Base-by-base conservation (phyloP, 2,113 vertebrate species). In the Coturnix japonica region DNA sequence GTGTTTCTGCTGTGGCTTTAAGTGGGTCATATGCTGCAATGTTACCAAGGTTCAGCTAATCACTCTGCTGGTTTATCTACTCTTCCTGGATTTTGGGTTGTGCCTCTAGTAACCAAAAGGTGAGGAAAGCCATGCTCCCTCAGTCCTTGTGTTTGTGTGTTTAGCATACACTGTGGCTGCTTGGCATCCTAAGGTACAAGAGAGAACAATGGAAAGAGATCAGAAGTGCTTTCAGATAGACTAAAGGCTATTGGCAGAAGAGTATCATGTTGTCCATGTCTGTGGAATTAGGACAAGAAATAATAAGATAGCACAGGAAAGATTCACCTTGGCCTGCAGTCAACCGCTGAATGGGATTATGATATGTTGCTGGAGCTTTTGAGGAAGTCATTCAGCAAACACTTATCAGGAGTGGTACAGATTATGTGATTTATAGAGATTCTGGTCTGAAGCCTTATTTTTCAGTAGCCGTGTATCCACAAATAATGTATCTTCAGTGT, bases 391-490 rank as follows among this genome's bases (percentile, higher is more conserved):
- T 89, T 63, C 21, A 49, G 31, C 35, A 79, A 67, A 56, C 2
- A 9, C 28, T 71, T 46, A 1, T 41, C 31, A 13, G 63, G 35
- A 72, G n/a, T 26, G 43, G 3, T 3, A 0, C 23, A n/a, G 13
- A 57, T 20, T 31, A 11, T 2, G 1, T 41, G 17, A 59, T 15
- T 77, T 86, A 22, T 3, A 54, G 8, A 88, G 25, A 18, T 5
- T 90, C 61, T 83, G 6, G 16, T 77, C 56, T 61, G 17, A 57
- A 70, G 2, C 22, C 1, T 0, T 22, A 2, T 0, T 73, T 83
- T 86, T 59, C 19, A 78, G 9, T 74, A 18, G 8, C 2, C 28
- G 5, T 15, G 41, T 4, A 54, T 35, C 25, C 8, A 46, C 7
- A 81, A 70, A 28, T 26, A 76, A 15, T 0, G 0, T 57, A 19